Base-by-base conservation (phyloP, 1,140 invertebrate species). In the Ips typographus region DNA sequence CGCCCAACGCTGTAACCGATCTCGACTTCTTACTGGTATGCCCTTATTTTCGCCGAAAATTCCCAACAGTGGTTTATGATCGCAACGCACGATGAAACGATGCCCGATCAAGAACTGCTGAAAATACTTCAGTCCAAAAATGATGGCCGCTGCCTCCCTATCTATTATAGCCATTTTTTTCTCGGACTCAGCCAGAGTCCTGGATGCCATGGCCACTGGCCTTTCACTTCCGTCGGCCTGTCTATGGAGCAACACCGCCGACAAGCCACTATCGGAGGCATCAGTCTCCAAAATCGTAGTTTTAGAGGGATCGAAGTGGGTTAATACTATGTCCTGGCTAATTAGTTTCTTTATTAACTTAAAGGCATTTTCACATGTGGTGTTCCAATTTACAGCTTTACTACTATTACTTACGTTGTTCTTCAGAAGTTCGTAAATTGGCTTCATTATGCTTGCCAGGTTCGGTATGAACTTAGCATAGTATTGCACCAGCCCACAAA, bases 81-180 rank as follows among this genome's bases (percentile, higher is more conserved):
- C 85, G 0, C 83, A 84, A 47, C 76, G 66, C 8, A 86, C 67
- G 4, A 74, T 76, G 76, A 87, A 87, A 22, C 76, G 56, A 22
- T 78, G 69, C 41, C 85, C 85, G 72, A 77, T 81, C 2, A 89
- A 58, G 72, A 83, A 88, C 43, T 83, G 72, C 42, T 84, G 78
- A 75, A 87, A 87, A 74, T 83, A 83, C 65, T 80, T 79, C 3
- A 87, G 78, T 2, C 79, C 82, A 74, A 78, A 87, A 1, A 86
- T 68, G 4, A 87, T 80, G 1, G 81, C 79, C 8, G 84, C 71
- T 3, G 81, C 82, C 77, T 89, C 85, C 72, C 81, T 84, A 42
- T 88, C 83, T 40, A 85, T 81, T 68, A 83, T 81, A 5, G 79
- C 68, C 59, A 86, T 85, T 61, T 81, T 84, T 72, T 76, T 71